A percentile compares a stretch with the other conserved stretches of the same genome.
Conservation (phyloP, 2,113 vertebrate genomes). For the Burhinus oedicnemus region DNA sequence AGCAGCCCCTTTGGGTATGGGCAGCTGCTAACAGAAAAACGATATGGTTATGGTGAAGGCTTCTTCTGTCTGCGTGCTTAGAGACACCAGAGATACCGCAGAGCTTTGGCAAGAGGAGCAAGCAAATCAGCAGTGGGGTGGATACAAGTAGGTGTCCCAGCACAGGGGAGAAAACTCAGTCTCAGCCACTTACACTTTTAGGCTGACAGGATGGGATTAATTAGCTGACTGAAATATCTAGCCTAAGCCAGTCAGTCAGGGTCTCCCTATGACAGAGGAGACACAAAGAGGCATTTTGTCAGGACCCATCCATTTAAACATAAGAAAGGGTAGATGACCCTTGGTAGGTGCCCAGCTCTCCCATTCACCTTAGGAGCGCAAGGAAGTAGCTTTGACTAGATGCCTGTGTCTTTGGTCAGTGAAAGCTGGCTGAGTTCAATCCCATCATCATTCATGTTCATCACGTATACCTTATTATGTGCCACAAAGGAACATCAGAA, state of each 20-base stretch:
- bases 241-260: background rate
- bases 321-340: background rate
- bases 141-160: background rate
- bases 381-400: background rate
- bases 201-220: background rate
- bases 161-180: background rate
- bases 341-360: background rate
- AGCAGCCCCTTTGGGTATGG: rapidly evolving
- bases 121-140: background rate
- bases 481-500: background rate
- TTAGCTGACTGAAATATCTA: background rate
- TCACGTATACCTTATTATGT: background rate
- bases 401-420: background rate
- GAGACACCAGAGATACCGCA: background rate
- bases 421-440: background rate
- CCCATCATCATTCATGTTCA: background rate
- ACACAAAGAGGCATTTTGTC: background rate
- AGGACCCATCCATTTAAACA: background rate
- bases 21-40: background rate
- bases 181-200: background rate
- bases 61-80: background rate
- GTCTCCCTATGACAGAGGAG: background rate
- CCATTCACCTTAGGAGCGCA: background rate
- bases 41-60: background rate
- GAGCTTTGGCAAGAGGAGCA: background rate